phyloP scores from a whole-genome alignment of 2,113 vertebrate species.

The Vulpes lagopus region DNA sequence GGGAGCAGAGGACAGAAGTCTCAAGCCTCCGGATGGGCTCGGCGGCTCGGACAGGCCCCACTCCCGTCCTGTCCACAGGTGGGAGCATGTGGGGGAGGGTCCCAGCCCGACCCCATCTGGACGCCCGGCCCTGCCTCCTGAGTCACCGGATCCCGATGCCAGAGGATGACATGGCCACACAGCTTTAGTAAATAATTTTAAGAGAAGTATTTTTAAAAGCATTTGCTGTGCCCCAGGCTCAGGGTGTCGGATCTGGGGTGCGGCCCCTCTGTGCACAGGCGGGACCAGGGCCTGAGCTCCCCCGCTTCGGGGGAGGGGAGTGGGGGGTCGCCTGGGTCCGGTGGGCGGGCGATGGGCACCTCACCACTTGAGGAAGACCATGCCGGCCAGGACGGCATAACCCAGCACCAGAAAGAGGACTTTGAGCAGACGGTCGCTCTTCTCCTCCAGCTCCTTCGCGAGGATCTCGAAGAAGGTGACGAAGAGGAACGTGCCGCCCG shows the following conservation, averaged over 20 bases:
- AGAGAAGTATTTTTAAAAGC: constrained; percentile 13
- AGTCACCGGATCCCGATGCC: rapidly evolving
- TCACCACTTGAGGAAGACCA: constrained; percentile 94
- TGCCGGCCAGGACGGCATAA: constrained; percentile 89
- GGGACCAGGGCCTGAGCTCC: neutral
- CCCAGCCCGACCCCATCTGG: neutral
- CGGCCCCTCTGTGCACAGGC: neutral
- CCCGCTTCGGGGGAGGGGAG: neutral
- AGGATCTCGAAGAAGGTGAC: constrained; percentile 96
- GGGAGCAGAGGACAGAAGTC: neutral
- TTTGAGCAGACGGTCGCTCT: constrained; percentile 92
- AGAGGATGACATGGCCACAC: constrained; percentile 13
- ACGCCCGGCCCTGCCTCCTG: neutral
- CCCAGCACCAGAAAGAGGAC: constrained; percentile 95
- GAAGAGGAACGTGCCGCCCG: constrained; percentile 95
- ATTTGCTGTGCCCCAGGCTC: neutral
- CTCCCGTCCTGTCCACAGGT: neutral
- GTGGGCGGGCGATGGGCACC: rapidly evolving
- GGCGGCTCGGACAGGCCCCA: neutral
- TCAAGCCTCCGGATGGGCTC: neutral
- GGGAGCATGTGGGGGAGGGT: neutral
- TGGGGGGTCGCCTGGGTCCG: neutral
- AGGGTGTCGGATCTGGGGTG: neutral
- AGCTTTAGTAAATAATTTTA: constrained; percentile 31
- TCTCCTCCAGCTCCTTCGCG: constrained; percentile 94